Percentiles rank a stretch among this genome's conserved stretches.
phyloP scores from a whole-genome alignment of 2,797 vertebrate genomes.

The Kryptolebias ocellatus region DNA sequence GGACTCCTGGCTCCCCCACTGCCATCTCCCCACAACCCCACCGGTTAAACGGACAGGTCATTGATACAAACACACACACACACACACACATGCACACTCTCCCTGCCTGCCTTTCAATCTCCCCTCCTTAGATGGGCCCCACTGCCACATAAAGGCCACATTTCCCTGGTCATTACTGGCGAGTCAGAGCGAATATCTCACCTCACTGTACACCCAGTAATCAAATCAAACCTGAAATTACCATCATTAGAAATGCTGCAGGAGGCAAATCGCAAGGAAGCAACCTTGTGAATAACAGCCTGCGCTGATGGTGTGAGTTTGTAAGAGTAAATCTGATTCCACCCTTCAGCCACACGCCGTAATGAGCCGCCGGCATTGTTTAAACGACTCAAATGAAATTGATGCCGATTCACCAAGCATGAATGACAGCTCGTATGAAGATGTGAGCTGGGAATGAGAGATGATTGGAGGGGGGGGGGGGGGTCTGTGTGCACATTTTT shows the following conservation, averaged over 20 bases:
- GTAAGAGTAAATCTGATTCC: conserved; percentile 78
- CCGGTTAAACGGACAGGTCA: conserved; percentile 80
- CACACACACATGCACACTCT: conserved; percentile 11
- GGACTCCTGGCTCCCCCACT: conserved; percentile 66
- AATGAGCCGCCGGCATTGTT: conserved; percentile 76
- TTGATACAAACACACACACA: conserved; percentile 47
- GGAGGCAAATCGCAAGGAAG: conserved; percentile 66
- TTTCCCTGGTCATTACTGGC: conserved; percentile 77
- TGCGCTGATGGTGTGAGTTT: conserved; percentile 57
- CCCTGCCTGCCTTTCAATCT: conserved; percentile 66
- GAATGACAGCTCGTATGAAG: conserved; percentile 77
- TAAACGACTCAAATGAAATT: conserved; percentile 79
- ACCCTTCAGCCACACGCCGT: conserved; percentile 64
- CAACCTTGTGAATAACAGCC: conserved; percentile 68
- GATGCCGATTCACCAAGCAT: conserved; percentile 77
- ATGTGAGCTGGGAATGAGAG: conserved; percentile 69
- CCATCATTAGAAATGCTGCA: conserved; percentile 61
- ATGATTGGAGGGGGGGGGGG: conserved; percentile 38
- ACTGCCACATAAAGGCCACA: conserved; percentile 72
- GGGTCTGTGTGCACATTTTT: conserved; percentile 21
- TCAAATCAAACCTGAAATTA: conserved; percentile 75
- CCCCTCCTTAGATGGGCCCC: conserved; percentile 53
- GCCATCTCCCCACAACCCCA: conserved; percentile 73
- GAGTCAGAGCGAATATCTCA: conserved; percentile 73
- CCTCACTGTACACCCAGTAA: conserved; percentile 64